Evolutionary conservation across 2,797 vertebrate genomes (phyloP), one percentile per base, ranked within the genome.

Genomic region (Xenops minutus): DNA sequence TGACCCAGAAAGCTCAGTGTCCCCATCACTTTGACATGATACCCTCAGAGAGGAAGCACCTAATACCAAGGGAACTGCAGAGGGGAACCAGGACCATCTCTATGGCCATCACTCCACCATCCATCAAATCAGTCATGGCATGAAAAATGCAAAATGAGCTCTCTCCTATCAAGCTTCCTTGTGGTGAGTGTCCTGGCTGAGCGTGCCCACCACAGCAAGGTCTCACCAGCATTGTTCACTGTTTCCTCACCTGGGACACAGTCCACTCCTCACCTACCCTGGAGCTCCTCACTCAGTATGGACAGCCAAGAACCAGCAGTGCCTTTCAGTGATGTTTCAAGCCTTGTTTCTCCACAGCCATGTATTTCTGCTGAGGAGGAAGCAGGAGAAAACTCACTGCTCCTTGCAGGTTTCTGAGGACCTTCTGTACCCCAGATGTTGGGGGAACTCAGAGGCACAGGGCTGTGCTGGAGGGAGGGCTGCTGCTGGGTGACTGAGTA

Each of bases 271-370:
- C 51, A 8, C 4, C 34, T 37, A 49, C 61, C 14, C 19, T 4
- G 9, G 43, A 66, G 55, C 48, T 54, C 20, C 39, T 54, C 44
- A 44, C 62, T 44, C 43, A 29, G 26, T 0, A 0, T 0, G 6
- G n/a, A 27, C 10, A 22, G 21, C 27, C 30, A 34, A 64, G 67
- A 83, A 37, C 14, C 10, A 26, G 13, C 26, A 7, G 19, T 2
- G 4, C 34, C 17, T 48, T 74, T 58, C 36, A 16, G 14, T 4
- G 14, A 24, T 7, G 6, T 64, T 84, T 54, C 59, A 79, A 59
- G 27, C 20, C 54, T 85, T 0, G 0, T 75, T 94, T 71, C 62
- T 63, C 64, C 29, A 18, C 18, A 46, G 58, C 17, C 6, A 23
- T 2, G 0, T n/a, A 30, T 51, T 62, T 69, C 63, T 83, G 36